Evolutionary conservation across 2,113 vertebrate genomes (phyloP).

Genomic region (human (Homo sapiens)): DNA sequence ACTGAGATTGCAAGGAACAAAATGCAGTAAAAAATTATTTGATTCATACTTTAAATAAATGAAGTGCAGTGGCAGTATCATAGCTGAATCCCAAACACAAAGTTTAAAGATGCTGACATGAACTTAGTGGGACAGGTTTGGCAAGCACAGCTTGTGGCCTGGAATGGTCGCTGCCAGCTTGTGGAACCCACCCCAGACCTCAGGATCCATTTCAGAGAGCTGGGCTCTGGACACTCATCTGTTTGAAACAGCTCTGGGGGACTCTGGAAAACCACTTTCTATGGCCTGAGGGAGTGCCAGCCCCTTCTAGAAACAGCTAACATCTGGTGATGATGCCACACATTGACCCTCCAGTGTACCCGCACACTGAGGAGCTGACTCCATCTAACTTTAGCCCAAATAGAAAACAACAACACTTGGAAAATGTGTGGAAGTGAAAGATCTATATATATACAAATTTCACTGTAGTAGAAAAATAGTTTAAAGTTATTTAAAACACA

Average conservation of each 20-base stretch:
- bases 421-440: not conserved
- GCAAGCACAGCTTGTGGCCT: too few relatives aligned
- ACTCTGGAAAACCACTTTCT: too few relatives aligned
- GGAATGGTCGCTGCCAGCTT: not conserved
- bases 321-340: fast-evolving
- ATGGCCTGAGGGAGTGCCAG: not conserved
- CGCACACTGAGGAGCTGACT: fast-evolving
- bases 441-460: not conserved
- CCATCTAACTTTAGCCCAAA: not conserved
- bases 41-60: not conserved
- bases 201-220: not conserved
- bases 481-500: not conserved
- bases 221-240: too few relatives aligned
- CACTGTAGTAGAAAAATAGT: not conserved
- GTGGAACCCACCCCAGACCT: not conserved
- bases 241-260: not conserved
- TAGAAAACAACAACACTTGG: not conserved
- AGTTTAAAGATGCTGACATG: not conserved
- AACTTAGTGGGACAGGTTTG: not conserved
- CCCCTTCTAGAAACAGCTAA: too few relatives aligned
- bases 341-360: fast-evolving
- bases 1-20: not conserved
- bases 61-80: fast-evolving
- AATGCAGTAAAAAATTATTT: not conserved
- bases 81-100: not conserved